Evolutionary conservation across 2,113 vertebrate species (phyloP), one percentile per base, ranked within the genome.

Genomic region (Saguinus imperator): DNA sequence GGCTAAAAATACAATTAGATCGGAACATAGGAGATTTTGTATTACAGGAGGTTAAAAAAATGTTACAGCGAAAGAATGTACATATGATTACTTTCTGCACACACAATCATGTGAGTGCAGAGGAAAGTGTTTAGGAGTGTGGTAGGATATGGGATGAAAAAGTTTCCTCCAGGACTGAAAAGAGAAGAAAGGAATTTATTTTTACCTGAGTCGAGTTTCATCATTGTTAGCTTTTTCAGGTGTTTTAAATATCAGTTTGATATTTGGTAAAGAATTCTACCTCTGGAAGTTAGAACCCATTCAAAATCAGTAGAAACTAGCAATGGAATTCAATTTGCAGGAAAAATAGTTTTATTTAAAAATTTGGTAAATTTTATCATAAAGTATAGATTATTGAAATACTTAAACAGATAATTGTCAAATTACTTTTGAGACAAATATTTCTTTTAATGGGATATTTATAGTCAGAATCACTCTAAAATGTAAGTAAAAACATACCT

Each of bases 381-480:
- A n/a, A 52, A 43, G 40, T 72, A 8, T 35, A 27, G 35, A 40
- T 35, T 43, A 29, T 64, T 52, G 23, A 85, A 84, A 85, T 21
- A 52, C 23, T 35, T 61, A 87, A 64, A 32, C 9, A 72, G 5
- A 66, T 70, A 35, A 77, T 14, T 89, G 20, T 70, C 9, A 77
- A 45, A 89, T 96, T 81, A 87, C 48, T 73, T 96, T 82, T 81
- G 57, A 88, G n/a, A 88, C 68, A 83, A 77, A 70, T 61, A 1
- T 70, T 94, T 29, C n/a, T 70, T 81, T 94, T 29, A 64, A 61
- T 70, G 50, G 37, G 21, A 61, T 48, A 73, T 91, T 70, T 81
- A 88, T 66, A 75, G 13, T 20, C 73, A 58, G 29, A 76, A 97
- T 45, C 61, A 70, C 6, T 45, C 14, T 89, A 88, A 79, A 95